Evolutionary conservation across 2,888 invertebrate species (phyloP), one percentile per base, ranked within the genome.

Genomic region (Lepidochrysops patricia): DNA sequence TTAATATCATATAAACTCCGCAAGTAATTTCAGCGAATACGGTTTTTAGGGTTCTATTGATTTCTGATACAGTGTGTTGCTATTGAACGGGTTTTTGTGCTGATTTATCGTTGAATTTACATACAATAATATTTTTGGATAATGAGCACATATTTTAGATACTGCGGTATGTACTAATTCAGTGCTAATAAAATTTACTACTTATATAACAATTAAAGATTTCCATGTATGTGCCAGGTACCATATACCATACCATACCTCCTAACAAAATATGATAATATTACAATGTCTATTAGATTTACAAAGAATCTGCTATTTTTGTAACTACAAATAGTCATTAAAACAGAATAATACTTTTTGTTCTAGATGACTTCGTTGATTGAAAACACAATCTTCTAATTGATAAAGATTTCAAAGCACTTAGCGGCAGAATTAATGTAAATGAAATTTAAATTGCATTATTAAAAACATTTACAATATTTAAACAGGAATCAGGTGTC

Each of bases 401-500:
- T 23, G 19, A 32, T 58, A 50, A 29, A 49, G 50, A 25, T 60
- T 60, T 61, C 48, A 35, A 54, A 62, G 63, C 29, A 34, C 49
- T 19, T 50, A 60, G 15, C 19, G 19, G 43, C n/a, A 52, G 27
- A 52, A 52, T 32, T 52, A 52, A 52, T 32, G 54, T 29, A 32
- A 54, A 54, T 54, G 19, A 32, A 72, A 72, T 70, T 68, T 60
- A 64, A 64, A 68, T 69, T 67, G 69, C 73, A 71, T 76, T 74
- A 77, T 75, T 76, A 72, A 75, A 71, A 72, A 77, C 78, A 80
- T 79, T 75, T 72, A 73, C 77, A 68, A 75, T 75, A 71, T 75
- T 73, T 73, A 71, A 72, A 81, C 77, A 79, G 73, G 76, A 81
- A 83, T 77, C 76, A 73, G 79, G 77, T 77, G 75, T 77, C 76